A percentile compares a stretch with the other conserved stretches of the same genome.
phyloP scores from a whole-genome alignment of 2,888 invertebrate species.

The Eupithecia centaureata region DNA sequence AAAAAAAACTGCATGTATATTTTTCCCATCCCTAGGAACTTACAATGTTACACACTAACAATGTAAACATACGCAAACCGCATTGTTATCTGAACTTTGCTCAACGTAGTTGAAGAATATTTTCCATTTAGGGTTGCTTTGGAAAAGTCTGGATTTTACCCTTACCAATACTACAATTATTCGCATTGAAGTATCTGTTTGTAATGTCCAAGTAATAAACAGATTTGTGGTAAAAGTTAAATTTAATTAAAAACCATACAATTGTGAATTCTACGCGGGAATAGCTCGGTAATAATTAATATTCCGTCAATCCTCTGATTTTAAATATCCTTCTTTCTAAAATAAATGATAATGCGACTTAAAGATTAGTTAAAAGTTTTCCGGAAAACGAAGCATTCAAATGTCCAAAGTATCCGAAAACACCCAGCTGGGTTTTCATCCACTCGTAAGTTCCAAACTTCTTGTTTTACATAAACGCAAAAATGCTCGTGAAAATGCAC shows the following conservation, averaged over 20 bases:
- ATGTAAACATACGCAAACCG: conserved; percentile 34
- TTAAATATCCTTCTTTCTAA: background rate
- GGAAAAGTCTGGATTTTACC: background rate
- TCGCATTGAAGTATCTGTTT: too few species aligned
- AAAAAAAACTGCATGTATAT: conserved; percentile 4
- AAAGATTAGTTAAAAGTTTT: background rate
- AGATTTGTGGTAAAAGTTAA: too few species aligned
- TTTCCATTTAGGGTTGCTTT: conserved; percentile 23
- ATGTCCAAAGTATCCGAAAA: conserved; percentile 3
- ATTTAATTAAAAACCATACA: background rate
- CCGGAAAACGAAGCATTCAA: background rate
- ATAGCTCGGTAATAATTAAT: background rate
- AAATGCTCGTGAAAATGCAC: conserved; percentile 17
- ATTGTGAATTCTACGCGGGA: background rate
- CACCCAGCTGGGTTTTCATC: background rate
- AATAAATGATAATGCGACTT: background rate
- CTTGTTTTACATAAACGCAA: conserved; percentile 5
- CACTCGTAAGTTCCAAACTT: background rate
- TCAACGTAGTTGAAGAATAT: conserved; percentile 26
- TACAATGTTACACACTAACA: conserved; percentile 19
- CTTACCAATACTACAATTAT: too few species aligned
- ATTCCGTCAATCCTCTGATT: background rate
- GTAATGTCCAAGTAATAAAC: too few species aligned
- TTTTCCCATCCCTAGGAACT: conserved; percentile 26
- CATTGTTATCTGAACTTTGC: conserved; percentile 41